A percentile compares a stretch with the other conserved stretches of the same genome.
Conservation (phyloP, 2,888 invertebrate species). For the Chymomyza fuscimana region DNA sequence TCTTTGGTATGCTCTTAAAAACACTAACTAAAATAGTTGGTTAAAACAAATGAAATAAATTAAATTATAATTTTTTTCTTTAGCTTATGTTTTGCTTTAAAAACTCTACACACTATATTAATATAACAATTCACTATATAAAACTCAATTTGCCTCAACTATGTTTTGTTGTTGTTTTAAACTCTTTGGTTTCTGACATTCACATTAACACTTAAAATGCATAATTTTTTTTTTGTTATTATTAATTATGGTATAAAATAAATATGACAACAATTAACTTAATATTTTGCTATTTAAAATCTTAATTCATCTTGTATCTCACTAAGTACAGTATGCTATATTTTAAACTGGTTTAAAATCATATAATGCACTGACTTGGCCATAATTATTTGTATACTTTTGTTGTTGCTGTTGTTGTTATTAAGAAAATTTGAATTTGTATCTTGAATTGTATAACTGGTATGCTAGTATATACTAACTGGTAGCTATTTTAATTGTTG, state of each 20-base stretch:
- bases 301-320: slow-evolving; percentile 26
- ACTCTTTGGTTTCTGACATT: slow-evolving; percentile 65
- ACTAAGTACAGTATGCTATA: not conserved
- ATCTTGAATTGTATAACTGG: slow-evolving; percentile 19
- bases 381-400: slow-evolving; percentile 37
- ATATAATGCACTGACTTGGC: slow-evolving; percentile 68
- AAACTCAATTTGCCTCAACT: slow-evolving; percentile 59
- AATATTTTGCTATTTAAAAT: slow-evolving; percentile 71
- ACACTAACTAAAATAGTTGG: not conserved
- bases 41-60: not conserved
- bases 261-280: slow-evolving; percentile 68
- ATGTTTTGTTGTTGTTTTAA: slow-evolving; percentile 50
- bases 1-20: not conserved
- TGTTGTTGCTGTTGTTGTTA: slow-evolving; percentile 45
- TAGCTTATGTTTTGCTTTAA: slow-evolving; percentile 43
- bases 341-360: slow-evolving; percentile 51
- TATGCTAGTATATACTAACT: slow-evolving; percentile 13
- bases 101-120: slow-evolving; percentile 69
- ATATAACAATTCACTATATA: slow-evolving; percentile 70
- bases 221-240: slow-evolving; percentile 16
- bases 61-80: not conserved
- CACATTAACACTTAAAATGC: slow-evolving; percentile 63
- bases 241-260: slow-evolving; percentile 53
- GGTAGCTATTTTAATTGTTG: slow-evolving; percentile 22
- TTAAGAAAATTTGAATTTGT: slow-evolving; percentile 24